A percentile compares a stretch with the other conserved stretches of the same genome.
phyloP scores from a whole-genome alignment of 2,797 vertebrate species.

The Hephaestus fuliginosus region DNA sequence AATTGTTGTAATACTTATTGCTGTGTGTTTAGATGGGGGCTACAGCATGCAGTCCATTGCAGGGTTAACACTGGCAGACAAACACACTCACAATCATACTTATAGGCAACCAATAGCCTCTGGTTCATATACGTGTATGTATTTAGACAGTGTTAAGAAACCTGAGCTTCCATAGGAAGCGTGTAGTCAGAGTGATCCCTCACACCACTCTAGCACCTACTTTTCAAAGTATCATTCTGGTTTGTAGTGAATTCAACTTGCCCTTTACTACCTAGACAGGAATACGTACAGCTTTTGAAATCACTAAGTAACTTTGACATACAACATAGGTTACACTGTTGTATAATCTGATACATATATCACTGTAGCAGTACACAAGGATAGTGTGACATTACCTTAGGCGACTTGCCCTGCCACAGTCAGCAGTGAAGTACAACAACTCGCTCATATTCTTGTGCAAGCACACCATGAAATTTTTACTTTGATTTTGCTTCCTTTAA shows the following conservation, averaged over 20 bases:
- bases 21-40: not conserved
- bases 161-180: not conserved
- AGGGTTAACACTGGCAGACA: constrained; percentile 7
- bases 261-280: not conserved
- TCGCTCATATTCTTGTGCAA: constrained; percentile 19
- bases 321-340: not conserved
- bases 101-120: not conserved
- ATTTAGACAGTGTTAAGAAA: not conserved
- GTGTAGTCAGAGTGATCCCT: not conserved
- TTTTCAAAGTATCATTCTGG: not conserved
- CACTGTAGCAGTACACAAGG: not conserved
- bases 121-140: not conserved
- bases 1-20: not conserved
- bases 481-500: constrained; percentile 6
- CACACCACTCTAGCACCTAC: not conserved
- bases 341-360: constrained; percentile 15
- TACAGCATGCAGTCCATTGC: not conserved
- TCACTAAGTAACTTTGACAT: not conserved
- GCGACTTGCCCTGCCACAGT: not conserved
- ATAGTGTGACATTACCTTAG: constrained; percentile 9
- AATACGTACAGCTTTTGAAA: not conserved
- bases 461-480: constrained; percentile 1
- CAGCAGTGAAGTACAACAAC: constrained; percentile 2
- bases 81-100: not conserved
- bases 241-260: not conserved